phyloP scores from a whole-genome alignment of 1,140 invertebrate species.

The Drosophila pectinifera region DNA sequence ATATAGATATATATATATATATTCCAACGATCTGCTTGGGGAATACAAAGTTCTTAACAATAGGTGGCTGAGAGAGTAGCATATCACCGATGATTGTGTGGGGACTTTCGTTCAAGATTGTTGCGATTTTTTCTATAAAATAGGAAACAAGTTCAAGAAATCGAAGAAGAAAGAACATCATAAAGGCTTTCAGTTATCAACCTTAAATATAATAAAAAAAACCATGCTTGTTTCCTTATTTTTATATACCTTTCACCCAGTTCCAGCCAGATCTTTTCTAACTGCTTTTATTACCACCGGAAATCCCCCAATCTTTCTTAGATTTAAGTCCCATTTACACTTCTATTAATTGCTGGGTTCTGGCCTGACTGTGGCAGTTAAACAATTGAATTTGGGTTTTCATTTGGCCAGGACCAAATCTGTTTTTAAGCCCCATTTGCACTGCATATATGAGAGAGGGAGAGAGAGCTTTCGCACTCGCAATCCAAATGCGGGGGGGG shows the following conservation, averaged over 20 bases:
- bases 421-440: constrained; percentile 42
- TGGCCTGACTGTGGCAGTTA: background rate
- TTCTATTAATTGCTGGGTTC: constrained; percentile 24
- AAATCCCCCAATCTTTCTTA: constrained; percentile 13
- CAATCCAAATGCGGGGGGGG: constrained; percentile 5
- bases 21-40: constrained; percentile 17
- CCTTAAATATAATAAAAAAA: background rate
- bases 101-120: constrained; percentile 6
- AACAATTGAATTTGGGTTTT: constrained; percentile 42
- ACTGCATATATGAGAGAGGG: constrained; percentile 40
- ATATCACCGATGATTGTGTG: constrained; percentile 31
- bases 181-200: background rate
- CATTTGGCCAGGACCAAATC: constrained; percentile 30
- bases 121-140: no score
- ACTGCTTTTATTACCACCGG: background rate
- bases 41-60: constrained; percentile 19
- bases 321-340: constrained; percentile 28
- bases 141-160: no score
- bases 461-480: constrained; percentile 20
- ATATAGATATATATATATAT: background rate
- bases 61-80: background rate
- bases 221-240: background rate
- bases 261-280: background rate
- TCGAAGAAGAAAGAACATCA: no score
- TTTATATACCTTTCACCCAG: background rate